phyloP scores from a whole-genome alignment of 2,113 vertebrate genomes.

The Formicarius rufipectus region DNA sequence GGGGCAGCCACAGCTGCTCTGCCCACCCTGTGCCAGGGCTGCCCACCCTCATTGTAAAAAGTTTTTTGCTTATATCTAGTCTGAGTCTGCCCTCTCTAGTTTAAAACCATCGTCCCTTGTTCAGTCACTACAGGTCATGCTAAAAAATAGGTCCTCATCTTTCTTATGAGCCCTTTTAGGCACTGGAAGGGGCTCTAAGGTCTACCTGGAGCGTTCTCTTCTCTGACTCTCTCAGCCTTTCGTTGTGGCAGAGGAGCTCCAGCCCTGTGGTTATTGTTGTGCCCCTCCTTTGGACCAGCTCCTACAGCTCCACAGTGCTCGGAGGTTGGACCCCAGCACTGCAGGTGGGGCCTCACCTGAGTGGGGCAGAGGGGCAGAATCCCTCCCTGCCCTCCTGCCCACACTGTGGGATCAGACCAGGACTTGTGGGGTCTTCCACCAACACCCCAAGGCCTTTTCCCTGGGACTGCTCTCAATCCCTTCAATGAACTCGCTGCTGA shows the following conservation, averaged over 20 bases:
- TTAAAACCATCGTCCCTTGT: not conserved
- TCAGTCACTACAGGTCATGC: fast-evolving
- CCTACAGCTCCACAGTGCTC: not conserved
- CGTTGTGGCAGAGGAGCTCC: not conserved
- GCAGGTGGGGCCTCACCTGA: not conserved
- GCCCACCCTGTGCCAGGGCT: not conserved
- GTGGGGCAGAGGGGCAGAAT: not conserved
- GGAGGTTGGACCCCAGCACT: not conserved
- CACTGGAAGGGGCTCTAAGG: not conserved
- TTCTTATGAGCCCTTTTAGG: not conserved
- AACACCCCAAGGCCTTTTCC: not conserved
- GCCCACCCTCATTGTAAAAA: fast-evolving
- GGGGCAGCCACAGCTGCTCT: no score
- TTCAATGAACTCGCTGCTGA: not conserved
- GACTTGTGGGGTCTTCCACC: not conserved
- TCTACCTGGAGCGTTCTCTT: not conserved
- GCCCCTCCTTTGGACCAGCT: not conserved
- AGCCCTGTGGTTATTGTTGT: not conserved
- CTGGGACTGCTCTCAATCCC: not conserved
- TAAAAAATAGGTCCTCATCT: not conserved
- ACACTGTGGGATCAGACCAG: not conserved
- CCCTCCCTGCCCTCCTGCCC: not conserved
- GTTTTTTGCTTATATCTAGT: not conserved
- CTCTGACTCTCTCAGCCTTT: not conserved
- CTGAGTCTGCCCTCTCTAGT: not conserved